Base-by-base conservation (phyloP, 2,888 invertebrate genomes). In the Parthenolecanium corni region DNA sequence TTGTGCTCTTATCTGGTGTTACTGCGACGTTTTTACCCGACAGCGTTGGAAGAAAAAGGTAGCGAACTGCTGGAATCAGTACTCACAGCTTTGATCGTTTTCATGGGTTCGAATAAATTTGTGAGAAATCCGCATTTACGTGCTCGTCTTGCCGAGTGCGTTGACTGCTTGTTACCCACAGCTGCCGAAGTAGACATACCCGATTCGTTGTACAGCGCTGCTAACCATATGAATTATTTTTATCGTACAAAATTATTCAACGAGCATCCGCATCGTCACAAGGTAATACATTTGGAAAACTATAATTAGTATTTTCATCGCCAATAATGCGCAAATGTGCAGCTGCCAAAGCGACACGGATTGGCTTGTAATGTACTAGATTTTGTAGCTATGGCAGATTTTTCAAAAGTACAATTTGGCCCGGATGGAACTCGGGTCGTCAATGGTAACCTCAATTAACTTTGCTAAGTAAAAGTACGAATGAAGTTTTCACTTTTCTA, bases 61-160 rank as follows among this genome's bases (percentile, higher is more conserved):
- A 77, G 79, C 23, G 77, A 78, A 1, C 79, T 85, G 52, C 71
- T 86, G 68, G 77, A 78, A 64, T 84, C 86, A 0, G 79, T 88
- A 21, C 78, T 90, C 47, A 85, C 86, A 0, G 81, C 90, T 71
- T 84, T 94, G 20, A 75, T 95, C 24, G 80, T 86, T 1, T 87
- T 88, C 70, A 95, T 95, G 93, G 92, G 92, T 0, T 88, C 87
- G 58, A 80, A 86, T 52, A 66, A 80, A 2, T 77, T 87, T 64
- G 83, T 91, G 65, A 85, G 85, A 70, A 96, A 95, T 77, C 95
- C 96, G 0, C 95, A 96, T 76, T 75, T 94, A 64, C 81, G 95
- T 65, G 95, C 95, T 0, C 82, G 86, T 61, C 75, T 96, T 65
- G 94, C 95, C 0, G 92, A 94, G 73, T 87, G 87, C 54, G 75